Evolutionary conservation across 2,113 vertebrate genomes (phyloP).

Genomic region (Colaptes auratus): DNA sequence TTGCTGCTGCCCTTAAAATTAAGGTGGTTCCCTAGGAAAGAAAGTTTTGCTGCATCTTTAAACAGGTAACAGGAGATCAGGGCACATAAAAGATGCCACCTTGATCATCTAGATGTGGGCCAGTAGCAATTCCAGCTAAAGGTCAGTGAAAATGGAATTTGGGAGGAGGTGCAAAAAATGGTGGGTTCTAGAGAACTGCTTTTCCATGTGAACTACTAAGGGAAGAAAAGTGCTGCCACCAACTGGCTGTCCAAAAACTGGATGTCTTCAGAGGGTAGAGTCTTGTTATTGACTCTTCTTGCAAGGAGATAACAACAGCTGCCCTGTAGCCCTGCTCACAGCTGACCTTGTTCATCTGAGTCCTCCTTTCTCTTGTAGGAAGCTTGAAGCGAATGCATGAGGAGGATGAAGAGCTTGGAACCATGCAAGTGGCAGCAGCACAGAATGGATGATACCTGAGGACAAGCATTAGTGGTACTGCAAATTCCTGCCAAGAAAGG

Average conservation of each 20-base stretch:
- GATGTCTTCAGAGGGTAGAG: too few species aligned
- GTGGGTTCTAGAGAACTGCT: not conserved
- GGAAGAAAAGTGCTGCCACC: not conserved
- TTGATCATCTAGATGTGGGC: not conserved
- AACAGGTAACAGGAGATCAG: not conserved
- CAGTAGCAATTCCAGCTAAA: not conserved
- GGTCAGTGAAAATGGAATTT: not conserved
- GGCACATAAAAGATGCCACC: not conserved
- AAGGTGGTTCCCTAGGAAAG: not conserved
- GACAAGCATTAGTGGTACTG: not conserved
- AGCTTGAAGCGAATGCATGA: slow-evolving; percentile 92
- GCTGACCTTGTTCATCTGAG: not conserved
- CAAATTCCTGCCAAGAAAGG: slow-evolving; percentile 51
- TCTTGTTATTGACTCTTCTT: not conserved
- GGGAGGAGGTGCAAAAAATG: not conserved
- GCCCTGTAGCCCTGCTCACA: not conserved
- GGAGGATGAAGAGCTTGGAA: slow-evolving; percentile 93
- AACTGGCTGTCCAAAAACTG: not conserved
- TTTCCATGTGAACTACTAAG: fast-evolving
- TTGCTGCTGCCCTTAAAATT: not conserved
- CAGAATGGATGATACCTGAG: slow-evolving; percentile 83
- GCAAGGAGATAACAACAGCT: fast-evolving
- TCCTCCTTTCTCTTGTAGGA: slow-evolving; percentile 75
- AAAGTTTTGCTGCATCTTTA: not conserved
- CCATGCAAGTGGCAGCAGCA: slow-evolving; percentile 91